Base-by-base conservation (phyloP, 2,113 vertebrate species). In the Vidua macroura region DNA sequence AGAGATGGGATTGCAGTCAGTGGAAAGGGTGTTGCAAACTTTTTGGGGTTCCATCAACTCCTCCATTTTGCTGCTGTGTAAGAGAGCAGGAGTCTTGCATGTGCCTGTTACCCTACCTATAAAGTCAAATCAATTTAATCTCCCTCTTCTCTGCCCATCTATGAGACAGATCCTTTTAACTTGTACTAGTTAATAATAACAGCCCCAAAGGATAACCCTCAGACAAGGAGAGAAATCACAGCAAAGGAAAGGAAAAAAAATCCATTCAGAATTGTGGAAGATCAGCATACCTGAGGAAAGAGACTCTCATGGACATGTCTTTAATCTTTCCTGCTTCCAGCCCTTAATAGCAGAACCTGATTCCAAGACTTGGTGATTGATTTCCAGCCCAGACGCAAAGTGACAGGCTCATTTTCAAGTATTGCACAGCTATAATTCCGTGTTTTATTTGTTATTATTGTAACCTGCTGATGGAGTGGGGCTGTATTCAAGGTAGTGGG, bases 391-490 rank as follows among this genome's bases (percentile, higher is more conserved):
- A n/a, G 93, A 88, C 68, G 0, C 92, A 68, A 96, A 94, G 93
- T 53, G 96, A 97, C 95, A 97, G 95, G 76, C 96, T 97, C 95
- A 97, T 97, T 97, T 96, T 84, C 33, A 30, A 95, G 92, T 5
- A 77, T 90, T 77, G 95, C 95, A 77, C 93, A 35, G 93, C 93
- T 25, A 93, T 97, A 96, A 97, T 96, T 93, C 95, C 43, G 2
- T 64, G 79, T 31, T 97, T 96, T 96, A 95, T 93, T 96, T 97
- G 93, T 96, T 97, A 94, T 97, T 95, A 96, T 95, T 96, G 90
- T 88, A 96, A 95, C 64, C 80, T 90, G 95, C 95, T 95, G 95
- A 95, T 94, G 86, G 95, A 96, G 93, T 53, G 76, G 83, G 90
- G 83, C 88, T 78, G 64, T 3, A 48, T 56, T 59, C 83, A 17